Evolutionary conservation across 2,113 vertebrate genomes (phyloP).

Genomic region (Bufo bufo): DNA sequence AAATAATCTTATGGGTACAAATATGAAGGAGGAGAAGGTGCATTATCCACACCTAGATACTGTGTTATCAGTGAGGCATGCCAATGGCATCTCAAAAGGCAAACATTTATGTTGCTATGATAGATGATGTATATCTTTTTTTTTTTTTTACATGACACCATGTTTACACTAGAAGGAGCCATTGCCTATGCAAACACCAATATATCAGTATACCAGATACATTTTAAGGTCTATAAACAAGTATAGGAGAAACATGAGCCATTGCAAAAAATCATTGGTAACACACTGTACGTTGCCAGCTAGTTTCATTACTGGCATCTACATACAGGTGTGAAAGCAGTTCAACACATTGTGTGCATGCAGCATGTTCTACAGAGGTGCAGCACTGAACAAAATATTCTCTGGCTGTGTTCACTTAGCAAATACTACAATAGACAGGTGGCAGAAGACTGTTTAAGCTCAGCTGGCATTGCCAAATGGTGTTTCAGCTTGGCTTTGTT

Average conservation of each 20-base stretch:
- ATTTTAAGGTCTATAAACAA: slow-evolving; percentile 59
- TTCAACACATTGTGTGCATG: not conserved
- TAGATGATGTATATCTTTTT: slow-evolving; percentile 55
- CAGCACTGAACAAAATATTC: slow-evolving; percentile 16
- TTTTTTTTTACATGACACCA: slow-evolving; percentile 52
- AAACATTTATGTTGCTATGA: slow-evolving; percentile 40
- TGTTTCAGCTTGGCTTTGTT: slow-evolving; percentile 22
- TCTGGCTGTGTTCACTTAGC: slow-evolving; percentile 19
- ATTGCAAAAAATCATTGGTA: slow-evolving; percentile 3
- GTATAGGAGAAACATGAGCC: slow-evolving; percentile 49
- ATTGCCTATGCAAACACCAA: slow-evolving; percentile 66
- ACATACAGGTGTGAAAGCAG: not conserved
- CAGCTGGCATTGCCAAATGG: slow-evolving; percentile 36
- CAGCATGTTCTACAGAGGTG: slow-evolving; percentile 4
- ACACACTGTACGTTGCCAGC: not conserved
- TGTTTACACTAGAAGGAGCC: slow-evolving; percentile 72
- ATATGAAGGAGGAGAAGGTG: not conserved
- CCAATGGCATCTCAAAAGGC: not conserved
- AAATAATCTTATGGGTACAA: not conserved
- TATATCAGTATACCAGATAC: slow-evolving; percentile 61
- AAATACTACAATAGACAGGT: slow-evolving; percentile 45
- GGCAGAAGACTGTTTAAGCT: slow-evolving; percentile 35
- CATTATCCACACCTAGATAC: not conserved
- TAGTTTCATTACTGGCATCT: not conserved
- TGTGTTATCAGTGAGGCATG: not conserved